phyloP scores from a whole-genome alignment of 2,888 invertebrate species.

The Lepetodrilus schrolli region DNA sequence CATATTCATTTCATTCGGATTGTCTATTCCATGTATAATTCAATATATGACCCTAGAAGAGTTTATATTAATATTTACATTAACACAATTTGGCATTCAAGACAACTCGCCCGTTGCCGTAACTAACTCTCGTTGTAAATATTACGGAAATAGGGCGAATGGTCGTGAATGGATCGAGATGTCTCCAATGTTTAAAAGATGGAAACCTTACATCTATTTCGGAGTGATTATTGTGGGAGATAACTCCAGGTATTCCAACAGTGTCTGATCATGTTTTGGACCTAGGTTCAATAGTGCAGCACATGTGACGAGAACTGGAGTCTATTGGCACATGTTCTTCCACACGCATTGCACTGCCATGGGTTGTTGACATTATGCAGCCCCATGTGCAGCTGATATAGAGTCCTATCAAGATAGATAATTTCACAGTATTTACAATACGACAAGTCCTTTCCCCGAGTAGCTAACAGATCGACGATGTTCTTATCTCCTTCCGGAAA shows the following conservation, averaged over 20 bases:
- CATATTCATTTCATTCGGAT: too few species aligned
- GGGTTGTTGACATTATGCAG: slow-evolving; percentile 98
- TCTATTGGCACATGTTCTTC: slow-evolving; percentile 93
- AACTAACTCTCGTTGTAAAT: too few species aligned
- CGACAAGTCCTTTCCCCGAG: slow-evolving; percentile 32
- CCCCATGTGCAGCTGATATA: slow-evolving; percentile 97
- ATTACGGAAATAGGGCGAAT: too few species aligned
- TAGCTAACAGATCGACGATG: slow-evolving; percentile 24
- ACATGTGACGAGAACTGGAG: slow-evolving; percentile 89
- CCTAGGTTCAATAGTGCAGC: slow-evolving; percentile 52
- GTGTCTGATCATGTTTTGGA: not conserved
- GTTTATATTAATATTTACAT: too few species aligned
- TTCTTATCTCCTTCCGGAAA: not conserved
- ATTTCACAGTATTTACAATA: slow-evolving; percentile 85
- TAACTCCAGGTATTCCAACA: not conserved
- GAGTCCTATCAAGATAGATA: slow-evolving; percentile 94
- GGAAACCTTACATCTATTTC: not conserved
- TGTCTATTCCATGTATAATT: too few species aligned
- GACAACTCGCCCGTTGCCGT: too few species aligned
- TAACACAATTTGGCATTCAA: too few species aligned
- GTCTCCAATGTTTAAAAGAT: not conserved
- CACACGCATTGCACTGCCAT: slow-evolving; percentile 98
- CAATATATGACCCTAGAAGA: too few species aligned
- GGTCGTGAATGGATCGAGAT: too few species aligned
- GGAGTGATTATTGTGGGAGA: not conserved